Percentiles rank a stretch among this genome's conserved stretches.
Conservation (phyloP, 2,113 vertebrate genomes). For the Anolis carolinensis region DNA sequence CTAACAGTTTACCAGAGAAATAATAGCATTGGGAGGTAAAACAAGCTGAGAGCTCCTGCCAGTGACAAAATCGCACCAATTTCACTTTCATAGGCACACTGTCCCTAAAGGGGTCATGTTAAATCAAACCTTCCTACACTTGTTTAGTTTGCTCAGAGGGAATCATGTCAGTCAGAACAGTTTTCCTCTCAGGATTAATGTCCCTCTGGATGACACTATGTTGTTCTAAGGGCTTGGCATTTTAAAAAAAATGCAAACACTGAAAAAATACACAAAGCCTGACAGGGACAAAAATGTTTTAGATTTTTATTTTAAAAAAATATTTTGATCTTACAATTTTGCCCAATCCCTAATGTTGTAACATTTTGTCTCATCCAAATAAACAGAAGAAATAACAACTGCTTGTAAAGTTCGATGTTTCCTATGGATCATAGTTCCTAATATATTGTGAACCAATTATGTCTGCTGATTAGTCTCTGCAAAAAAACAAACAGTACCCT, state of each 20-base stretch:
- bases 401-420: not conserved
- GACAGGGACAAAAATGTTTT: not conserved
- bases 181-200: conserved; percentile 22
- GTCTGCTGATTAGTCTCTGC: not conserved
- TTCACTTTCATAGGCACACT: conserved; percentile 7
- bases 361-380: not conserved
- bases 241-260: conserved; percentile 3
- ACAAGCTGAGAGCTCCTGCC: not conserved
- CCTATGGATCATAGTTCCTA: too few species aligned
- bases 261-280: not conserved
- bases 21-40: not conserved
- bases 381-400: not conserved
- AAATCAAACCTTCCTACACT: conserved; percentile 7
- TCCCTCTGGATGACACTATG: conserved; percentile 12
- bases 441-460: not conserved
- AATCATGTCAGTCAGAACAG: conserved; percentile 6
- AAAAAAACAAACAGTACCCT: not conserved
- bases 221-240: conserved; percentile 38
- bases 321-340: not conserved
- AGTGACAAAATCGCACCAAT: conserved; percentile 23
- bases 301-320: not conserved
- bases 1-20: conserved; percentile 24
- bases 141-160: conserved; percentile 35
- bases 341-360: not conserved
- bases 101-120: not conserved